Evolutionary conservation across 2,797 vertebrate species (phyloP), one percentile per base, ranked within the genome.

Genomic region (Chelmon rostratus): DNA sequence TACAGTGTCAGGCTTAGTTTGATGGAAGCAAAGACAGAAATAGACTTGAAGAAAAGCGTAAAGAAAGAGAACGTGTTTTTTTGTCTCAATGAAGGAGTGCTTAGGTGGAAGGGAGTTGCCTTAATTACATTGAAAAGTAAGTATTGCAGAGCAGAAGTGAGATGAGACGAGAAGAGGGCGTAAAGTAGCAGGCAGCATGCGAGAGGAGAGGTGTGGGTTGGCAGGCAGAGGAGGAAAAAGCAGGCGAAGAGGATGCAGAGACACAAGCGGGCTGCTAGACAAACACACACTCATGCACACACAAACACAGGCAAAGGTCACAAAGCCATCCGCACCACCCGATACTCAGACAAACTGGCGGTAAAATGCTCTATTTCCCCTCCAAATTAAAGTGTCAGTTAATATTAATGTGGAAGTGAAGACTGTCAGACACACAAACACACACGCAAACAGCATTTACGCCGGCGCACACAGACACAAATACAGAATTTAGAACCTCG

Each of bases 321-420:
- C 86, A 67, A 79, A 81, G 84, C 86, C 86, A 66, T 76, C 78
- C 68, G 78, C 31, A 40, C 84, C 79, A 68, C 77, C 65, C 47
- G 42, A 78, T 79, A 78, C 88, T 81, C 85, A 79, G 82, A 81
- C 83, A 92, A 91, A 94, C 89, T 84, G 90, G 78, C 78, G 83
- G 86, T 91, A 90, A 94, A 95, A 91, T 92, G 91, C 89, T 86
- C 91, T 91, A 94, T 94, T 95, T 94, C 91, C 92, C 88, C 83
- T 95, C 88, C 90, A 93, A 94, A 95, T 95, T 93, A 94, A 95
- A 96, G 91, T 94, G 94, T 95, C 95, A 95, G 91, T 95, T 95
- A 94, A 95, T 94, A 94, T 95, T 93, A 95, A 94, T 93, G 91
- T 89, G 90, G 90, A 95, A 89, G 90, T 88, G 87, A 93, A 86